A percentile compares a stretch with the other conserved stretches of the same genome.
Evolutionary conservation across 2,113 vertebrate genomes (phyloP).

Genomic region (Elgaria multicarinata): DNA sequence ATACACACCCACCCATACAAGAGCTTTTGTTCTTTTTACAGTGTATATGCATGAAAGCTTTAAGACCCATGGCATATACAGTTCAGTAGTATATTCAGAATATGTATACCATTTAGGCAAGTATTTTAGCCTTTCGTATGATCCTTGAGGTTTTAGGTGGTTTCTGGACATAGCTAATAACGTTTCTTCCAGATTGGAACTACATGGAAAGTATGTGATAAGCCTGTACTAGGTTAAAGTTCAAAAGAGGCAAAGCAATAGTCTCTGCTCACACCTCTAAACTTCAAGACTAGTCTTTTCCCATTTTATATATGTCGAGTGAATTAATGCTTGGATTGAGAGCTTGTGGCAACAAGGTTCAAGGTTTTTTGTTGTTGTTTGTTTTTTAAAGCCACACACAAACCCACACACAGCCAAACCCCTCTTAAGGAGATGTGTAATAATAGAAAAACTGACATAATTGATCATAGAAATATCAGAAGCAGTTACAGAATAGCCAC

Average conservation of each 20-base stretch:
- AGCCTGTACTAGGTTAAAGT: slow-evolving; percentile 1
- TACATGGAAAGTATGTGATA: background rate
- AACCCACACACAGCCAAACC: slow-evolving; percentile 14
- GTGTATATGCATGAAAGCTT: background rate
- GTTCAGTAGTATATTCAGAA: background rate
- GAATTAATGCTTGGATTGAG: slow-evolving; percentile 57
- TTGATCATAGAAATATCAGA: slow-evolving; percentile 29
- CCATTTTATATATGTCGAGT: slow-evolving; percentile 57
- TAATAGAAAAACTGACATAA: slow-evolving; percentile 65
- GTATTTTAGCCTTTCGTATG: slow-evolving; percentile 9
- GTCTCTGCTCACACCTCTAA: slow-evolving; percentile 38
- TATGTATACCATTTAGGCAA: background rate
- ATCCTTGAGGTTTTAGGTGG: background rate
- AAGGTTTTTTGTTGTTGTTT: too few species aligned
- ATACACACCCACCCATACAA: background rate
- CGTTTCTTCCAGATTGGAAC: background rate
- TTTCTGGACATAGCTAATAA: background rate
- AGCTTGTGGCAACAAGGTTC: slow-evolving; percentile 41
- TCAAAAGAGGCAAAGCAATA: slow-evolving; percentile 24
- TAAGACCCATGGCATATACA: background rate
- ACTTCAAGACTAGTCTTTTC: slow-evolving; percentile 15
- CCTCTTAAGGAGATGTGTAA: slow-evolving; percentile 55
- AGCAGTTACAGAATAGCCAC: background rate
- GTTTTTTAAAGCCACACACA: slow-evolving; percentile 10
- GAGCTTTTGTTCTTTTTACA: background rate